Evolutionary conservation across 2,888 invertebrate species (phyloP).

Genomic region (Muschampia plurimacula): DNA sequence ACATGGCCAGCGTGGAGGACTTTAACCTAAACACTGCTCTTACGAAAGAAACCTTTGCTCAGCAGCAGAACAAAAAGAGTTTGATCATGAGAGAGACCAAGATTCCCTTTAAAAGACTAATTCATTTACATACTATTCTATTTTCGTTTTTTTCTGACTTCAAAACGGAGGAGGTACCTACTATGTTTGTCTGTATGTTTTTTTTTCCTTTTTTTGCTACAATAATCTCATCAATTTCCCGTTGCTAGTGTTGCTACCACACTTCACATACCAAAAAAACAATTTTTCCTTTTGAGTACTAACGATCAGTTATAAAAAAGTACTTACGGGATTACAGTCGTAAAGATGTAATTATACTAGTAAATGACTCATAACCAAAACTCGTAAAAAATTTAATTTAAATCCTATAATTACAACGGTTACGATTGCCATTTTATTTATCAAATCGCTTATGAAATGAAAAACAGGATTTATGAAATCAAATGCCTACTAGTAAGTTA

Average conservation of each 20-base stretch:
- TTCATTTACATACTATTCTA: too few species aligned
- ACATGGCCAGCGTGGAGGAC: too few species aligned
- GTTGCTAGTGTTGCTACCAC: not conserved
- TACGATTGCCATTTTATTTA: slow-evolving; percentile 29
- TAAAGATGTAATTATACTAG: slow-evolving; percentile 2
- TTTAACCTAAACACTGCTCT: too few species aligned
- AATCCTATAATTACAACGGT: not conserved
- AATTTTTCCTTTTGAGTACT: not conserved
- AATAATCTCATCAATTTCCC: too few species aligned
- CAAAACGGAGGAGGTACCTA: too few species aligned
- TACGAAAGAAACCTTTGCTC: too few species aligned
- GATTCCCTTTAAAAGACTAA: too few species aligned
- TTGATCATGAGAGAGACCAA: too few species aligned
- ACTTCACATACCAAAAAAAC: not conserved
- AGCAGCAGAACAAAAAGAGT: too few species aligned
- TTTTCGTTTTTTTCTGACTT: too few species aligned
- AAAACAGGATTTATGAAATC: not conserved
- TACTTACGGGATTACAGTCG: not conserved
- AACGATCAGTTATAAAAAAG: not conserved
- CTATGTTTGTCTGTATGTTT: too few species aligned
- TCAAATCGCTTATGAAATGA: not conserved
- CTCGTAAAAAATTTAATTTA: slow-evolving; percentile 2
- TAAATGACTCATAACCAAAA: slow-evolving; percentile 7
- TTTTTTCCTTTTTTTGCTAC: too few species aligned
- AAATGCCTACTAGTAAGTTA: not conserved